phyloP scores from a whole-genome alignment of 1,140 invertebrate genomes.

The Nixonia krombeini region DNA sequence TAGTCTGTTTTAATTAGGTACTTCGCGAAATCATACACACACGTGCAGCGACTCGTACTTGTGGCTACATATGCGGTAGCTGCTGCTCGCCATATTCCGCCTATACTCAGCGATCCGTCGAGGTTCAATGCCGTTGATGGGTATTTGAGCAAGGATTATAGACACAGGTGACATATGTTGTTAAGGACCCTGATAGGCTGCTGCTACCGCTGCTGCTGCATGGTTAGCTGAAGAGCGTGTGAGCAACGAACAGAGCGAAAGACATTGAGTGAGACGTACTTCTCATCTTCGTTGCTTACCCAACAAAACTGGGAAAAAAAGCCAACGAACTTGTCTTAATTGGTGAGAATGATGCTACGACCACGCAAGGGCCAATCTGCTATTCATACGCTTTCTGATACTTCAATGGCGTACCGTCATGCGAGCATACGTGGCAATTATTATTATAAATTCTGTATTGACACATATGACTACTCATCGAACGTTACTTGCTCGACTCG shows the following conservation, averaged over 20 bases:
- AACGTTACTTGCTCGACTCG: too few relatives aligned
- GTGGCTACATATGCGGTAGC: constrained; percentile 9
- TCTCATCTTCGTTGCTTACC: constrained; percentile 19
- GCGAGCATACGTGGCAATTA: too few relatives aligned
- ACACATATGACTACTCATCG: too few relatives aligned
- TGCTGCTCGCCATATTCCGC: constrained; percentile 42
- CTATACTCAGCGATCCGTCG: constrained; percentile 61
- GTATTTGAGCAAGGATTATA: constrained; percentile 70
- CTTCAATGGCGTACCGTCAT: too few relatives aligned
- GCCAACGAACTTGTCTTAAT: constrained; percentile 64
- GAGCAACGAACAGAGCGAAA: constrained; percentile 23
- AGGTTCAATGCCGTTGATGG: constrained; percentile 65
- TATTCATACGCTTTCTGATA: constrained; percentile 13
- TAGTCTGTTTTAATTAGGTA: constrained; percentile 72
- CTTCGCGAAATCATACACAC: constrained; percentile 58
- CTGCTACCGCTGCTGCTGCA: background rate
- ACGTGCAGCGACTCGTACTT: constrained; percentile 20
- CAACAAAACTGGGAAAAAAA: constrained; percentile 34
- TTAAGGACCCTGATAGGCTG: constrained; percentile 12
- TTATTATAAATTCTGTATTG: too few relatives aligned
- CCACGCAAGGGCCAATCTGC: constrained; percentile 16
- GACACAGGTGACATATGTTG: constrained; percentile 55
- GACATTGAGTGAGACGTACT: constrained; percentile 19
- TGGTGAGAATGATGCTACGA: constrained; percentile 49
- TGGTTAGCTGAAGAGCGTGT: constrained; percentile 13